Conservation (phyloP, 2,113 vertebrate species). For the Takifugu flavidus region DNA sequence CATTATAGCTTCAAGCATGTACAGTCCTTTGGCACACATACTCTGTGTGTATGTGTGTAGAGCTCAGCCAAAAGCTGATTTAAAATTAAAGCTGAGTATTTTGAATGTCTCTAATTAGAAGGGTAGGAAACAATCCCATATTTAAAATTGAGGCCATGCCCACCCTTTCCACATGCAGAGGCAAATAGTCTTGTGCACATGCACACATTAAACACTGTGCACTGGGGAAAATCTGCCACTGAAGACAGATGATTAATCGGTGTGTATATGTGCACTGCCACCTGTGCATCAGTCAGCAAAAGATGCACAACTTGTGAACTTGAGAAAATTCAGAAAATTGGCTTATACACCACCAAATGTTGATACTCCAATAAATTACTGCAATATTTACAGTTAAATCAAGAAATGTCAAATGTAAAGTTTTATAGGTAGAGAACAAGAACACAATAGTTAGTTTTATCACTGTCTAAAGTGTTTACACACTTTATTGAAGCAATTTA, state of each 20-base stretch:
- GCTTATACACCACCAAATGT: constrained; percentile 23
- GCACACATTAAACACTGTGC: constrained; percentile 29
- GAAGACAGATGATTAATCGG: constrained; percentile 26
- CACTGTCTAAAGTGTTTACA: constrained; percentile 66
- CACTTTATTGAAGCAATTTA: constrained; percentile 68
- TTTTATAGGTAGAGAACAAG: constrained; percentile 46
- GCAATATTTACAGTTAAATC: constrained; percentile 48
- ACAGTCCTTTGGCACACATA: no score
- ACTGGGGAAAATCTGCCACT: constrained; percentile 27
- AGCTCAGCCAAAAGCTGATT: constrained; percentile 62
- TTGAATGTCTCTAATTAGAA: constrained; percentile 81
- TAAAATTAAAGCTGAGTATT: constrained; percentile 82
- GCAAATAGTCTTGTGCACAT: constrained; percentile 25
- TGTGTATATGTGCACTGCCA: neutral
- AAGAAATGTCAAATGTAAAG: constrained; percentile 43
- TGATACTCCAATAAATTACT: constrained; percentile 41
- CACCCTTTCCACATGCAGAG: constrained; percentile 67
- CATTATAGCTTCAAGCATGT: no score
- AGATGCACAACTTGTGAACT: constrained; percentile 12
- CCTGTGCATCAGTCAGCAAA: no score
- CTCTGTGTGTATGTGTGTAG: constrained; percentile 15
- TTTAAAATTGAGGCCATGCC: constrained; percentile 73
- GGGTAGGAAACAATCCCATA: constrained; percentile 72
- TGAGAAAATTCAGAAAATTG: constrained; percentile 5
- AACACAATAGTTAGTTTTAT: constrained; percentile 64